Evolutionary conservation across 2,113 vertebrate species (phyloP), one percentile per base, ranked within the genome.

Genomic region (Hippocampus abdominalis): DNA sequence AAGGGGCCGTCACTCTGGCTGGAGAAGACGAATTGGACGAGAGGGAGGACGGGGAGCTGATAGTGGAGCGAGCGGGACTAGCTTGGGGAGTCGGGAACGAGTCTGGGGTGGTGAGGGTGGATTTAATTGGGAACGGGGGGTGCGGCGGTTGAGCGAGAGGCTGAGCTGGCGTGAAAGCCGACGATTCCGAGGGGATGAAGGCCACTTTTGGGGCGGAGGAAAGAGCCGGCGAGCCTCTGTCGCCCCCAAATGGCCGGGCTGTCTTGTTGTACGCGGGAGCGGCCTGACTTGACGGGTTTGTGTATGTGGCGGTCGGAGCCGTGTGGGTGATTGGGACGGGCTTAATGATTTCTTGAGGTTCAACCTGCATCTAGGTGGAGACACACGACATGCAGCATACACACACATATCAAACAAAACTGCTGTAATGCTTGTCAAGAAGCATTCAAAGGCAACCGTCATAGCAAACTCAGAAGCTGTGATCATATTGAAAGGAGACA

Each of bases 111-210:
- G 73, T 48, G 8, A 77, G 53, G 77, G 1, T 78, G 0, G 89
- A 87, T 84, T 64, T 87, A 29, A 92, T 85, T 1, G 81, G 87
- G 74, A 93, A 91, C 0, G 92, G 89, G 49, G 87, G 88, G 79
- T 86, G 90, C 4, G 82, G 90, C 73, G 71, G 89, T 79, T 86
- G 85, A 84, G 89, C 84, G 1, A 90, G 83, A 32, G 57, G 27
- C 12, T 91, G 88, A 66, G 95, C 93, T 39, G 95, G 95, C 67
- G 94, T 94, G 89, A 98, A 98, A 90, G 96, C 96, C 0, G 97
- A 98, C 32, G 94, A 95, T 2, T 94, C 94, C 44, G 97, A 97
- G 42, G 96, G 96, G 83, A 98, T 98, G 88, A 95, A 95, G 72
- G 95, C 95, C 77, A 94, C 87, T 88, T 93, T 97, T 78, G 95